Conservation (phyloP, 1,140 invertebrate species). For the Caenorhabditis elegans region DNA sequence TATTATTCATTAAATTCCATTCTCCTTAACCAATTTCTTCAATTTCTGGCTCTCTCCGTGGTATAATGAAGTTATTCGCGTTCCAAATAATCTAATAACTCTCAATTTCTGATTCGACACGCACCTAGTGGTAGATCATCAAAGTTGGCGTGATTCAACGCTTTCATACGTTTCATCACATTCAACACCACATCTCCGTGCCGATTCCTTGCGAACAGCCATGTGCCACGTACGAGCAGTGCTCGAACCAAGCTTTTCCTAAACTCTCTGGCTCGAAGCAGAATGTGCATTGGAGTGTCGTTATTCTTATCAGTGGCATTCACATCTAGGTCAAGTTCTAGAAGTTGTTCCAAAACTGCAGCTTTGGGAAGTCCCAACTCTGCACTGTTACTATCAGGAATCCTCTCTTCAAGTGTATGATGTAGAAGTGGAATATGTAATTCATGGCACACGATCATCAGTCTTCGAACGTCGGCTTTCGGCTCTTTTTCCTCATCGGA, state of each 20-base stretch:
- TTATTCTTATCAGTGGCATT: background rate
- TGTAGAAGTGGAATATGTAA: conserved; percentile 26
- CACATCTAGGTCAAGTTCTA: background rate
- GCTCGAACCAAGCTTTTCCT: conserved; percentile 45
- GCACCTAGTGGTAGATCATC: background rate
- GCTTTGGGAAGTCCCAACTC: background rate
- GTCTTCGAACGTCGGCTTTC: background rate
- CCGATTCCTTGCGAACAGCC: conserved; percentile 52
- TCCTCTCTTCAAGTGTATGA: conserved; percentile 17
- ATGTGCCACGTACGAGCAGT: conserved; percentile 48
- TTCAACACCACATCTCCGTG: conserved; percentile 51
- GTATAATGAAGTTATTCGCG: no score
- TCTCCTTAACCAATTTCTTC: no score
- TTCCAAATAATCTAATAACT: no score
- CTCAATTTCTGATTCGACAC: no score
- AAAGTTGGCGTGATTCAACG: background rate
- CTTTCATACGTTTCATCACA: conserved; percentile 39
- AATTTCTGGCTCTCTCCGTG: no score
- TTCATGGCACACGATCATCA: background rate
- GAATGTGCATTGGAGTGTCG: conserved; percentile 55
- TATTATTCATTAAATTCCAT: no score
- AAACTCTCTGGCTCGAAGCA: conserved; percentile 44
- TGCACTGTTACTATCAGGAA: background rate
- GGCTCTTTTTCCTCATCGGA: background rate
- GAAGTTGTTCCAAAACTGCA: background rate